Conservation (phyloP, 2,113 vertebrate genomes). For the Opisthocomus hoazin region DNA sequence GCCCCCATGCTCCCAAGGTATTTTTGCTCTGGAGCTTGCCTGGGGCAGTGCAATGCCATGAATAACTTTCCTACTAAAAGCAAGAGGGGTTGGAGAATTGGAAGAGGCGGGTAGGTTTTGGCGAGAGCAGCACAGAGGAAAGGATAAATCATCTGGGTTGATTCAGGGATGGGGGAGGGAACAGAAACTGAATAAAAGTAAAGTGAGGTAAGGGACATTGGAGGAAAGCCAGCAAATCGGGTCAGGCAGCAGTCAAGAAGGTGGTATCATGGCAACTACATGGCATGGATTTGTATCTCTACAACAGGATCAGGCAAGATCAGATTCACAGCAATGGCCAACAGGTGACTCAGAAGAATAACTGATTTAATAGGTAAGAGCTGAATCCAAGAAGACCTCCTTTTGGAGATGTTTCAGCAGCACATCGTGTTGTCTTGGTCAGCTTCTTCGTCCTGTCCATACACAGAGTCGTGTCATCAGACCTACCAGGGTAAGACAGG, state of each 20-base stretch:
- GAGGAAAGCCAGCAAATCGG: background rate
- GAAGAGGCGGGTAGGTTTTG: background rate
- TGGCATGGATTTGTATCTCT: background rate
- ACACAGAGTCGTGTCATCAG: background rate
- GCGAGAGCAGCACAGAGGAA: background rate
- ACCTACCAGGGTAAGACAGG: background rate
- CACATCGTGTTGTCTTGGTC: background rate
- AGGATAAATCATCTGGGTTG: background rate
- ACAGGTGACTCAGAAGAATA: background rate
- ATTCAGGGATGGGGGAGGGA: background rate
- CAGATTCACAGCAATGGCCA: background rate
- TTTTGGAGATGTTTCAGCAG: background rate
- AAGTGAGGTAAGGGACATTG: background rate
- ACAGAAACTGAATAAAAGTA: background rate
- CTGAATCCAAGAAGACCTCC: background rate
- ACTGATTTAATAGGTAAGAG: background rate
- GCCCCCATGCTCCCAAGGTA: slow-evolving; percentile 47
- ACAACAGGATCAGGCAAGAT: background rate
- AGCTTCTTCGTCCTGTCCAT: background rate
- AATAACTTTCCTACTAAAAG: slow-evolving; percentile 45
- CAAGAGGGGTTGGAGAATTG: background rate
- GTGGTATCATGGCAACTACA: background rate
- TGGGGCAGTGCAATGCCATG: slow-evolving; percentile 48
- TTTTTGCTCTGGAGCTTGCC: slow-evolving; percentile 31
- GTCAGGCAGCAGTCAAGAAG: background rate